Base-by-base conservation (phyloP, 1,140 invertebrate genomes). In the Drosophila subpulchrella region DNA sequence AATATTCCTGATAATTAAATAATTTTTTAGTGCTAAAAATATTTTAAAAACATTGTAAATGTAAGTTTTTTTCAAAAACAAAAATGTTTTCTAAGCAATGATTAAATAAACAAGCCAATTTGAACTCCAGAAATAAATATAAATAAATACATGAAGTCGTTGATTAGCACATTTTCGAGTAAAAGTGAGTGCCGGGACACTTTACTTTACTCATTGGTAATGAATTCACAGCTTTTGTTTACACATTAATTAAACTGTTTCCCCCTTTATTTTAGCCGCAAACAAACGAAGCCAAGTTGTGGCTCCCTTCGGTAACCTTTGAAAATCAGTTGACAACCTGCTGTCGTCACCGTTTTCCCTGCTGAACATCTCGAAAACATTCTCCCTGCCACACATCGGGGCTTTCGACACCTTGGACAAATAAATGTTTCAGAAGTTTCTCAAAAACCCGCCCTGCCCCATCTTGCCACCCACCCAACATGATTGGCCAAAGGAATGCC, bases 331-430 rank as follows among this genome's bases (percentile, higher is more conserved):
- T 83, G 81, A 83, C 81, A 83, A 83, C 51, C 56, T 66, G 39
- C 36, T 67, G 78, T 71, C 67, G 66, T 71, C 67, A 34, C 36
- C 34, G 42, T 71, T 38, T 48, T 41, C 66, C 42, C 63, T 57
- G 15, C 63, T 44, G 39, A 30, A 17, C 75, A 58, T 17, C 44
- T 50, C 36, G 17, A 17, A 5, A 36, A 53, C 30, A 47, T n/a
- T 24, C 48, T 32, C 66, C 59, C 48, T 44, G 13, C 20, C 50
- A 53, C 48, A 79, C 70, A 85, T 70, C 53, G 39, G 44, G 20
- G 44, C 48, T 86, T 88, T 86, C 82, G 83, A 76, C 82, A 86
- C 82, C 79, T 86, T 79, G 55, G 72, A 67, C 75, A 82, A 75
- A 68, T 82, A 88, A 88, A 86, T 86, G 75, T 77, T 56, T 85